Base-by-base conservation (phyloP, 2,797 vertebrate species). In the Rhabdophis nuchalis region DNA sequence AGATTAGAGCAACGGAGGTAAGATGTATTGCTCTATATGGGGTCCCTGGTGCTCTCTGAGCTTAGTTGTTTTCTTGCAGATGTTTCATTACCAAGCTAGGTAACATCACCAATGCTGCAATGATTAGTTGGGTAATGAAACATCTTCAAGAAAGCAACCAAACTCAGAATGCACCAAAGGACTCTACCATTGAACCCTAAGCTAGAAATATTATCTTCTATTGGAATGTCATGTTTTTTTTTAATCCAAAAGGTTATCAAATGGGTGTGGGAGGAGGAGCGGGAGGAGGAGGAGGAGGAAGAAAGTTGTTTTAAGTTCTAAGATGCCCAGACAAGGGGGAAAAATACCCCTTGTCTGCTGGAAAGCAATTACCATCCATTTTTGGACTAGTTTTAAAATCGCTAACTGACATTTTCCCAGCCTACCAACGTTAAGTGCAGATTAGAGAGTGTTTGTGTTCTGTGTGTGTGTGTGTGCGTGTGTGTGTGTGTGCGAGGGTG, bases 311-410 rank as follows among this genome's bases (percentile, higher is more conserved):
- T 64, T 32, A 68, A 50, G 25, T 4, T 0, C 53, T 46, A 46
- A 0, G 53, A 93, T 85, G 58, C 11, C 25, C 58, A 88, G 36
- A 5, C 29, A n/a, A 72, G n/a, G 46, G 13, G 2, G 27, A 0
- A 0, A 54, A 56, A 54, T 4, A 93, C 36, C 1, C 32, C 64
- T 20, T 72, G 1, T 52, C 46, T 18, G 89, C 2, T 10, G 88
- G n/a, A 0, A 89, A 92, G 0, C 9, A 1, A 50, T 0, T 0
- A 2, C 7, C 23, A 36, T 1, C 0, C 23, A 60, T 29, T 86
- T 46, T 0, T 0, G 56, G 20, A 53, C 29, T 23, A 56, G n/a
- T 92, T 89, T 56, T 68, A 14, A 85, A 89, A 87, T 4, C 2
- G 14, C 32, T 89, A 61, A 23, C 46, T 0, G 57, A 7, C 27